phyloP scores from a whole-genome alignment of 2,888 invertebrate genomes.

The Drosophila acutilabella region DNA sequence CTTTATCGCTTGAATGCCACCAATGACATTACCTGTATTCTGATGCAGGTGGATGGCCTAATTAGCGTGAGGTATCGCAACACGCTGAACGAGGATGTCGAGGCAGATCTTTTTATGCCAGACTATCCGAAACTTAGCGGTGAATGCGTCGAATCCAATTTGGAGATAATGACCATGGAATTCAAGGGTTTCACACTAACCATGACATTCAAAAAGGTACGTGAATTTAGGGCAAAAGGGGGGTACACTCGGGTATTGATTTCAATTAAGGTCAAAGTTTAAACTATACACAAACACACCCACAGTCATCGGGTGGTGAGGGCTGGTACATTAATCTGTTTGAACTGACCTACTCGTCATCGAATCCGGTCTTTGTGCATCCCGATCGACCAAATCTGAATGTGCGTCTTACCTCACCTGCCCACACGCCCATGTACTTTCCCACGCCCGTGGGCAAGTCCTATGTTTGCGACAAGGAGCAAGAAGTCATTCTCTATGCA shows the following conservation, averaged over 20 bases:
- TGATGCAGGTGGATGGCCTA: conserved; percentile 89
- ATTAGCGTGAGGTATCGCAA: conserved; percentile 90
- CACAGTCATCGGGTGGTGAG: conserved; percentile 93
- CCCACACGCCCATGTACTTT: conserved; percentile 88
- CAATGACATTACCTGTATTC: conserved; percentile 91
- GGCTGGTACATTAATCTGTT: conserved; percentile 94
- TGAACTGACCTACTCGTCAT: conserved; percentile 90
- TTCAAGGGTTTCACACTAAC: conserved; percentile 91
- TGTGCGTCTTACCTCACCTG: conserved; percentile 87
- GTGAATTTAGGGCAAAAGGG: background rate
- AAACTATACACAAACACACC: conserved; percentile 2
- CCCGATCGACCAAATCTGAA: conserved; percentile 87
- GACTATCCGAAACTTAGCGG: conserved; percentile 90
- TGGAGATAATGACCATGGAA: conserved; percentile 89
- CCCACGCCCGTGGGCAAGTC: conserved; percentile 95
- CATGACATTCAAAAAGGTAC: conserved; percentile 92
- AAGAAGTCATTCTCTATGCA: conserved; percentile 88
- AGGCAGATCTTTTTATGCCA: conserved; percentile 91
- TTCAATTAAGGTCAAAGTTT: conserved; percentile 40
- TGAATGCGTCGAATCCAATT: conserved; percentile 91
- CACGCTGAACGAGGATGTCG: conserved; percentile 88
- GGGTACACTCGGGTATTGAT: conserved; percentile 2
- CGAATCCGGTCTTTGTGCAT: conserved; percentile 87
- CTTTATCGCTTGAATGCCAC: conserved; percentile 89
- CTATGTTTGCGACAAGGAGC: conserved; percentile 91